These are phyloP conservation scores for Craseonycteris thonglongyai DNA, from an alignment of 2,113 vertebrate genomes.

Conservation along the genomic window DNA sequence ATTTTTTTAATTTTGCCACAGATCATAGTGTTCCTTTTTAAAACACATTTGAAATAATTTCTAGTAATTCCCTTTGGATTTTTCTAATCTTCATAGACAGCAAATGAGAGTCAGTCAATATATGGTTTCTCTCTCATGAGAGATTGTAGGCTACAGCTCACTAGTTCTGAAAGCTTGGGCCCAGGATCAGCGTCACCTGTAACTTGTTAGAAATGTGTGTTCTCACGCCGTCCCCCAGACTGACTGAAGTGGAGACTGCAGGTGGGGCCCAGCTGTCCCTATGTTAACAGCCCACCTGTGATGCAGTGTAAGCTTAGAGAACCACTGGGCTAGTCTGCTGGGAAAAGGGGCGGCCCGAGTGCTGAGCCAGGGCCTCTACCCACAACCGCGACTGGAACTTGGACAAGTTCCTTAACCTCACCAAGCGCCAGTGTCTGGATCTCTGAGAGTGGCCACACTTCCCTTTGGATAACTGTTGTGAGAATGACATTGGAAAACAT, in stretches of 20 bases:
- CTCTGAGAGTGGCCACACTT: neutral
- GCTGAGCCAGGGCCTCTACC: no score
- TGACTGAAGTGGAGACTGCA: neutral
- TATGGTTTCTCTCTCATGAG: neutral
- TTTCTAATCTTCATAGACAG: neutral
- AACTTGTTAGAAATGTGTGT: neutral
- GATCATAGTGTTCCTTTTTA: constrained; percentile 60
- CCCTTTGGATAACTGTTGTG: neutral
- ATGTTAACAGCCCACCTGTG: neutral
- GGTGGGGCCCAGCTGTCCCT: neutral
- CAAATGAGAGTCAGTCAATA: neutral
- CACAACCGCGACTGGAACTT: no score
- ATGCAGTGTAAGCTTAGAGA: neutral
- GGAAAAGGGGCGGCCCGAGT: neutral
- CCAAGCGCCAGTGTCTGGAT: neutral
- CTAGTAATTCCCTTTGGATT: neutral
- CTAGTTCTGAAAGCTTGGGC: neutral
- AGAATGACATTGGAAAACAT: neutral
- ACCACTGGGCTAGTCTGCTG: neutral
- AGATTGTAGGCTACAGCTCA: neutral
- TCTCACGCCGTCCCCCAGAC: neutral
- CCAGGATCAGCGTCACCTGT: neutral
- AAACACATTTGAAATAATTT: constrained; percentile 57
- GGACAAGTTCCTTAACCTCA: neutral
- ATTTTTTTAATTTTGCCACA: neutral